These are phyloP conservation scores for Eupithecia exiguata DNA, from an alignment of 2,888 invertebrate species.

Conservation along the genomic window DNA sequence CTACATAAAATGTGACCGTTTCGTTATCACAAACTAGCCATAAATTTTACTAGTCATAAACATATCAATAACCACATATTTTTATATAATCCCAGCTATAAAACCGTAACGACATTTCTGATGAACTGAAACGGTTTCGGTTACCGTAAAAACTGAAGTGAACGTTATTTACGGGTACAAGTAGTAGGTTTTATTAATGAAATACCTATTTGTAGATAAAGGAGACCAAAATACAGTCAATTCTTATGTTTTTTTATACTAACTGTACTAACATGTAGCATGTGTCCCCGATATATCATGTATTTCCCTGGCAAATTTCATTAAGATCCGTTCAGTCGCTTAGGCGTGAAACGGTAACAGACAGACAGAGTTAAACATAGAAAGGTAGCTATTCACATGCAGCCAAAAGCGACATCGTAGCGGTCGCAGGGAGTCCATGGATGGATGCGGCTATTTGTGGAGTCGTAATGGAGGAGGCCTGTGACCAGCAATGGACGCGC, in stretches of 20 bases:
- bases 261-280: too few species aligned
- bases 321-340: too few species aligned
- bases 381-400: too few species aligned
- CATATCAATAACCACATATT: conserved; percentile 24
- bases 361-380: too few species aligned
- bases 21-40: conserved; percentile 30
- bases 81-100: conserved; percentile 19
- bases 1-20: conserved; percentile 14
- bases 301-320: too few species aligned
- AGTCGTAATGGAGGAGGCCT: too few species aligned
- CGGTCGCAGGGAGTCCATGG: too few species aligned
- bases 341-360: too few species aligned
- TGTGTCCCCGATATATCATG: too few species aligned
- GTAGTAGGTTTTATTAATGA: not conserved
- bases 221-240: not conserved
- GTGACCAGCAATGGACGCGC: too few species aligned
- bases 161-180: not conserved
- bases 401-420: too few species aligned
- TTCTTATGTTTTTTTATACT: not conserved
- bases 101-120: conserved; percentile 20
- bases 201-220: not conserved
- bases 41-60: conserved; percentile 32
- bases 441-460: too few species aligned
- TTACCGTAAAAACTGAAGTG: conserved; percentile 2
- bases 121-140: conserved; percentile 18